A percentile compares a stretch with the other conserved stretches of the same genome.
Conservation (phyloP, 2,888 invertebrate species). For the Ectemnius cavifrons region DNA sequence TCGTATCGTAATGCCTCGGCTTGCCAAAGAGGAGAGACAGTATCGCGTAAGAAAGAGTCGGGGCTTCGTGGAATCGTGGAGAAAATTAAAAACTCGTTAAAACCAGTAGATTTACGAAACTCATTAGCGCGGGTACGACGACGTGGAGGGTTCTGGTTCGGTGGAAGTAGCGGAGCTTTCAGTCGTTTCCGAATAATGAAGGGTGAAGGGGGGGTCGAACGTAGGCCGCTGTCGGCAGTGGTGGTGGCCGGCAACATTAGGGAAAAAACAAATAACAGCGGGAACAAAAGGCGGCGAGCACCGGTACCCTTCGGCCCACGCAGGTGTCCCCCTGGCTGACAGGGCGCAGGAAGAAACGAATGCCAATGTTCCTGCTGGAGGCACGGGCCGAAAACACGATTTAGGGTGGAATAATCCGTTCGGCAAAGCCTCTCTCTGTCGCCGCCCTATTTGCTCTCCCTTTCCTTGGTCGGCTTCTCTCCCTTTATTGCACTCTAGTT, state of each 20-base stretch:
- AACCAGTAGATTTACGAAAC: conserved; percentile 57
- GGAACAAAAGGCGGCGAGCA: conserved; percentile 29
- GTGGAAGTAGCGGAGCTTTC: conserved; percentile 25
- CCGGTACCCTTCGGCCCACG: conserved; percentile 60
- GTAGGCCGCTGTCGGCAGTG: no score
- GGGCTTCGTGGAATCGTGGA: conserved; percentile 23
- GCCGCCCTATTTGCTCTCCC: conserved; percentile 9
- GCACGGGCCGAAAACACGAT: conserved; percentile 62
- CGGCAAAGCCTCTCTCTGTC: conserved; percentile 48
- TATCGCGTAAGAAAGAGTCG: conserved; percentile 17
- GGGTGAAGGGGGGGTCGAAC: no score
- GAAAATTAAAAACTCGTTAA: conserved; percentile 59
- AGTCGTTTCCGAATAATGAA: conserved; percentile 40
- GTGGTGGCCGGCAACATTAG: conserved; percentile 43
- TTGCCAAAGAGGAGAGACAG: no score
- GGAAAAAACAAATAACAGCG: conserved; percentile 57
- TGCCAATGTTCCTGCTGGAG: conserved; percentile 58
- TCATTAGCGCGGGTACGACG: conserved; percentile 44
- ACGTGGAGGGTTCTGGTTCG: no score
- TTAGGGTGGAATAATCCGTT: conserved; percentile 66
- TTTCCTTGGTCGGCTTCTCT: conserved; percentile 5
- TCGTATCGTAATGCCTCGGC: not conserved
- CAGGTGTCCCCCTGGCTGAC: conserved; percentile 56
- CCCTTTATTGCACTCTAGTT: not conserved
- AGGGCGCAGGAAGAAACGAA: conserved; percentile 51